A percentile compares a stretch with the other conserved stretches of the same genome.
Conservation (phyloP, 2,888 invertebrate species). For the Cheilosia vulpina region DNA sequence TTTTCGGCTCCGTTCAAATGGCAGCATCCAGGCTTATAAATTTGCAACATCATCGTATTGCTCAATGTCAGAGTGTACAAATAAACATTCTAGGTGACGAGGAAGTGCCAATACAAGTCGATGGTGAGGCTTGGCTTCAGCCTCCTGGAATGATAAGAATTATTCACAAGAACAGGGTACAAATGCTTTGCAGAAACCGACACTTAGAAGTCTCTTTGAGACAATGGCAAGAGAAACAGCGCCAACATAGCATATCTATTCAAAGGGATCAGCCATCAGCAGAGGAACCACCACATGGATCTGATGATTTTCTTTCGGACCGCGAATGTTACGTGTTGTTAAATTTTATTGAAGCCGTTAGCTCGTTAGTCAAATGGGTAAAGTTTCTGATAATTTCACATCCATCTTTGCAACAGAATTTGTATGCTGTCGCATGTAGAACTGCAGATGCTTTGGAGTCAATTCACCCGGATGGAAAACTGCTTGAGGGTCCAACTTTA, state of each 20-base stretch:
- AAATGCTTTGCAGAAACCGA: slow-evolving; percentile 96
- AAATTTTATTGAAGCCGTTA: slow-evolving; percentile 92
- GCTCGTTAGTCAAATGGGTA: slow-evolving; percentile 94
- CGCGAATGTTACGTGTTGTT: slow-evolving; percentile 85
- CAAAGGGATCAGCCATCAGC: slow-evolving; percentile 84
- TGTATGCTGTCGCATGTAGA: slow-evolving; percentile 90
- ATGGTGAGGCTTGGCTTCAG: slow-evolving; percentile 99
- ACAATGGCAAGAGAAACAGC: slow-evolving; percentile 93
- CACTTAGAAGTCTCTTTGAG: slow-evolving; percentile 95
- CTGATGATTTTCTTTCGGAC: slow-evolving; percentile 84
- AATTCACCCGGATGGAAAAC: slow-evolving; percentile 92
- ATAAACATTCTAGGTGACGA: slow-evolving; percentile 97
- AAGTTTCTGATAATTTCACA: slow-evolving; percentile 88
- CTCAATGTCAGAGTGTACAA: slow-evolving; percentile 97
- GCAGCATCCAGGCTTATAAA: slow-evolving; percentile 97
- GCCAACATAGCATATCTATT: slow-evolving; percentile 85
- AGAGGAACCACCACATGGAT: slow-evolving; percentile 80
- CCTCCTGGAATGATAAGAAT: slow-evolving; percentile 98
- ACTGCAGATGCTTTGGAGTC: slow-evolving; percentile 88
- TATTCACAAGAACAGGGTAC: slow-evolving; percentile 97
- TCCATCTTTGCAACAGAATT: slow-evolving; percentile 88
- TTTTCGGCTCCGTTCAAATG: slow-evolving; percentile 99
- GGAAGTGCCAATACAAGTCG: slow-evolving; percentile 97
- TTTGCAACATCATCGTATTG: slow-evolving; percentile 97
- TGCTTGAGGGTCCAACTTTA: slow-evolving; percentile 90